Evolutionary conservation across 2,888 invertebrate genomes (phyloP).

Genomic region (Drosophila longiperda): DNA sequence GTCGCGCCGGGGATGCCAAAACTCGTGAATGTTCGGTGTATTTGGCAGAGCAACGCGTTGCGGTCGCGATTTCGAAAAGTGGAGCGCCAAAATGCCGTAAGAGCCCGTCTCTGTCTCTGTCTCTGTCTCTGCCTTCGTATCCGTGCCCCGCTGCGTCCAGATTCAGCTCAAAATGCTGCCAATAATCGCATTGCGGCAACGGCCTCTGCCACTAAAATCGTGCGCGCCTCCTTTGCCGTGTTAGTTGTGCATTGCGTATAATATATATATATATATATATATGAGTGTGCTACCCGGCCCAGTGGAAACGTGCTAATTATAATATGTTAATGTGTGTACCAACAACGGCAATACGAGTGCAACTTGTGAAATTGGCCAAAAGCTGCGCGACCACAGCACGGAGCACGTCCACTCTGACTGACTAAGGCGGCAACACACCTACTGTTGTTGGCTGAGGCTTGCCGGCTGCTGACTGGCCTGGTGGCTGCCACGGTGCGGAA

Average conservation of each 20-base stretch:
- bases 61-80: constrained; percentile 64
- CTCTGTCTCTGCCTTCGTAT: not conserved
- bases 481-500: not conserved
- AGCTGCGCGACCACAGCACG: constrained; percentile 51
- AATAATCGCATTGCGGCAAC: constrained; percentile 62
- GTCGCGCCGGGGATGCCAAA: constrained; percentile 37
- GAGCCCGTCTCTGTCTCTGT: constrained; percentile 26
- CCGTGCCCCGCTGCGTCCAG: constrained; percentile 4
- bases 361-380: constrained; percentile 71
- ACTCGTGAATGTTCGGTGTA: constrained; percentile 51
- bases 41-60: constrained; percentile 61
- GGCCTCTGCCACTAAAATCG: constrained; percentile 8
- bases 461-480: not conserved
- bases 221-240: constrained; percentile 19
- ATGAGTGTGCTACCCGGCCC: constrained; percentile 31
- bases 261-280: constrained; percentile 30
- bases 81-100: constrained; percentile 55
- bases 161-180: constrained; percentile 46
- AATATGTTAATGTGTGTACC: constrained; percentile 64
- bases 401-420: constrained; percentile 39
- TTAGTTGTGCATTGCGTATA: constrained; percentile 65
- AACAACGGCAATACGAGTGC: constrained; percentile 36
- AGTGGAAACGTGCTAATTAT: constrained; percentile 69
- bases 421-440: constrained; percentile 12
- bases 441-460: not conserved